Percentiles rank a stretch among this genome's conserved stretches.
phyloP scores from a whole-genome alignment of 92 coral and sea anemone species.

The Pocillopora meandrina region DNA sequence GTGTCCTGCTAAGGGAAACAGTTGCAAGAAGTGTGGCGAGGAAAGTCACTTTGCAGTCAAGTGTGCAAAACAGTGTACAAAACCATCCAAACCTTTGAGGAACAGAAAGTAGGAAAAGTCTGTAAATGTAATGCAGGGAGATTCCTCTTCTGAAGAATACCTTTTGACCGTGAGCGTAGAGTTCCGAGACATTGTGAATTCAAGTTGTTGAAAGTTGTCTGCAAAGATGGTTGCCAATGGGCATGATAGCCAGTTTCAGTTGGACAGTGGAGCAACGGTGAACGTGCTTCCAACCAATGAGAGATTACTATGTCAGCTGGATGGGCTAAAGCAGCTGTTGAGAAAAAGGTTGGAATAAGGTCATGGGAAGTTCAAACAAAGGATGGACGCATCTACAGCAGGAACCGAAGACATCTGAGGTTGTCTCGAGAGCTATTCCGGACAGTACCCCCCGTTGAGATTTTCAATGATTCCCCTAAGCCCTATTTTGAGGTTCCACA shows the following conservation, averaged over 20 bases:
- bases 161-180: not conserved
- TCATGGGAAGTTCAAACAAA: not conserved
- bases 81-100: not conserved
- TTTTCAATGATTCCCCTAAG: too few relatives aligned
- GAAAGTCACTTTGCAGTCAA: conserved; percentile 59
- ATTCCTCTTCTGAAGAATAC: conserved; percentile 23
- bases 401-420: conserved; percentile 2
- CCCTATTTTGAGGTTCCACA: too few relatives aligned
- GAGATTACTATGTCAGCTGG: too few relatives aligned
- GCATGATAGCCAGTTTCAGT: conserved; percentile 21
- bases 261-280: conserved; percentile 34
- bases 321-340: too few relatives aligned
- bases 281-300: not conserved
- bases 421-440: not conserved
- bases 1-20: conserved; percentile 52
- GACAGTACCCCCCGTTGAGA: too few relatives aligned
- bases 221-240: conserved; percentile 31
- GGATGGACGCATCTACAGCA: not conserved
- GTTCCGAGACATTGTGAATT: conserved; percentile 10
- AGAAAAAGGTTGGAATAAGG: too few relatives aligned
- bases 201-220: not conserved
- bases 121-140: not conserved
- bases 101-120: conserved; percentile 17
- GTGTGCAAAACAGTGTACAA: not conserved
- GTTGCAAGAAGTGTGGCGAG: conserved; percentile 46